Evolutionary conservation across 2,888 invertebrate species (phyloP).

Genomic region (Cyclophora albipunctata): DNA sequence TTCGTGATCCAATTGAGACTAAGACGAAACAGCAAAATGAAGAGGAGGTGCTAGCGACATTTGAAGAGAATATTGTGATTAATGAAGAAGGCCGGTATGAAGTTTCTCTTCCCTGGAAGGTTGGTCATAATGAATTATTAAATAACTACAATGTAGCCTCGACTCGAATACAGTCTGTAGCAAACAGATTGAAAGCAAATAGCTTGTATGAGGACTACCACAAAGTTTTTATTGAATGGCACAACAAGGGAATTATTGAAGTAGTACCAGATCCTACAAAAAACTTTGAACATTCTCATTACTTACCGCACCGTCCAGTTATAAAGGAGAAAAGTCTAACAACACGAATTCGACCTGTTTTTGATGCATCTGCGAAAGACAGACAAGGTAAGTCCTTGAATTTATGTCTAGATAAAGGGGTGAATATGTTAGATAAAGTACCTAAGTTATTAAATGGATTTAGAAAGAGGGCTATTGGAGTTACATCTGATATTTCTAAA

Average conservation of each 20-base stretch:
- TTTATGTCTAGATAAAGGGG: not conserved
- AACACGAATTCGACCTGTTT: not conserved
- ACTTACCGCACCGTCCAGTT: not conserved
- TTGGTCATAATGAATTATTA: not conserved
- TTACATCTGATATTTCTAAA: conserved; percentile 2
- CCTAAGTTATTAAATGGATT: not conserved
- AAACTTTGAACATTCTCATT: not conserved
- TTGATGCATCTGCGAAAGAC: conserved; percentile 1
- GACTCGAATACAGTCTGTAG: not conserved
- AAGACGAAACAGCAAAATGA: not conserved
- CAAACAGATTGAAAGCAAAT: not conserved
- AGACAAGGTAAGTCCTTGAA: not conserved
- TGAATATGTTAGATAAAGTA: not conserved
- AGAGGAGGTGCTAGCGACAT: not conserved
- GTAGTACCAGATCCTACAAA: not conserved
- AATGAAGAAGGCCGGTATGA: conserved; percentile 1
- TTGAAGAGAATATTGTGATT: not conserved
- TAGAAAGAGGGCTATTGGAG: not conserved
- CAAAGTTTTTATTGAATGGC: not conserved
- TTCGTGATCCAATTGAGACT: not conserved
- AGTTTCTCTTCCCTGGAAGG: conserved; percentile 1
- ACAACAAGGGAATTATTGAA: not conserved
- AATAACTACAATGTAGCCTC: not conserved
- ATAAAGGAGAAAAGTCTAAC: not conserved
- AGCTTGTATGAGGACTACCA: not conserved